Evolutionary conservation across 1,140 invertebrate species (phyloP).

Genomic region (Cotesia typhae): DNA sequence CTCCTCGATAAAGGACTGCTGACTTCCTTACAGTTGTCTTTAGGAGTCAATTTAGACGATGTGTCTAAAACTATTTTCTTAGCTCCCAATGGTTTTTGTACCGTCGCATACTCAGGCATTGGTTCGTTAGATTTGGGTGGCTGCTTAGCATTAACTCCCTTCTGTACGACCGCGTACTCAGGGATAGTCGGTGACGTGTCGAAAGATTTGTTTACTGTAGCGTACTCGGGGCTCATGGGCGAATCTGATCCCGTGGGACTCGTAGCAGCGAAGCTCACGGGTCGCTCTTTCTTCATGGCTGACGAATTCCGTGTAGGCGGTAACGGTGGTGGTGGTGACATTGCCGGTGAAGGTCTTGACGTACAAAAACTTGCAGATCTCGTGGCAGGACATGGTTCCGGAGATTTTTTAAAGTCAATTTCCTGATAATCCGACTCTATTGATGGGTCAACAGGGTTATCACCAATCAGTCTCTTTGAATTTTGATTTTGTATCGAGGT

Average conservation of each 20-base stretch:
- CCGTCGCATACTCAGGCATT: slow-evolving; percentile 60
- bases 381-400: slow-evolving; percentile 46
- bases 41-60: slow-evolving; percentile 40
- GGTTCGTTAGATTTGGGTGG: slow-evolving; percentile 26
- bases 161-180: slow-evolving; percentile 62
- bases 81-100: slow-evolving; percentile 51
- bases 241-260: slow-evolving; percentile 47
- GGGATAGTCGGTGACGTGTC: slow-evolving; percentile 55
- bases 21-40: slow-evolving; percentile 38
- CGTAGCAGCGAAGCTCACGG: slow-evolving; percentile 49
- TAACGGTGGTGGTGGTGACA: slow-evolving; percentile 53
- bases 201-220: slow-evolving; percentile 56
- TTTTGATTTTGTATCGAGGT: slow-evolving; percentile 55
- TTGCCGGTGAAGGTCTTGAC: slow-evolving; percentile 47
- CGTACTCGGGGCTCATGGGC: slow-evolving; percentile 56
- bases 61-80: slow-evolving; percentile 31
- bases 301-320: slow-evolving; percentile 58
- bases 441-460: slow-evolving; percentile 33
- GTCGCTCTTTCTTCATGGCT: slow-evolving; percentile 51
- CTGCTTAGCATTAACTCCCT: slow-evolving; percentile 38
- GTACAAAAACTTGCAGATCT: slow-evolving; percentile 60
- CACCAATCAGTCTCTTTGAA: slow-evolving; percentile 42
- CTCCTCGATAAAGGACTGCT: slow-evolving; percentile 14
- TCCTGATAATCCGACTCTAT: slow-evolving; percentile 43
- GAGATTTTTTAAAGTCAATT: slow-evolving; percentile 40